Conservation (phyloP, 2,113 vertebrate genomes). For the Procavia capensis region DNA sequence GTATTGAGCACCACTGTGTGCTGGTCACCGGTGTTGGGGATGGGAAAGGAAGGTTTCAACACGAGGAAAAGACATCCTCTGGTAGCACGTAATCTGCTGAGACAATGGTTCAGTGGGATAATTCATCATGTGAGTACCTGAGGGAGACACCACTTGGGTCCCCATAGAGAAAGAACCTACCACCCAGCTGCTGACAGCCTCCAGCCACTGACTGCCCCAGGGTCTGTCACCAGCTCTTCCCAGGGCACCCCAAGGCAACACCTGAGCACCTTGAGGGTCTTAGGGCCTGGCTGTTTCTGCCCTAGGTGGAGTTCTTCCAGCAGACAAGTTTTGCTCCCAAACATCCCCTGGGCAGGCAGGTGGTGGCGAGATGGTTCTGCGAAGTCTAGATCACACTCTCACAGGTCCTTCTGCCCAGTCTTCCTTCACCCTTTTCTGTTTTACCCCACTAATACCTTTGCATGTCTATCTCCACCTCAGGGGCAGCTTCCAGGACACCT, state of each 20-base stretch:
- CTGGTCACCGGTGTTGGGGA: background rate
- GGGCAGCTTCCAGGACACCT: background rate
- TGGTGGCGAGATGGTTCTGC: too few relatives aligned
- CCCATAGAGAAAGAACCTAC: too few relatives aligned
- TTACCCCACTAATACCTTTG: background rate
- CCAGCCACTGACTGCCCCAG: background rate
- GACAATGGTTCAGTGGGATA: background rate
- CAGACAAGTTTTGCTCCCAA: background rate
- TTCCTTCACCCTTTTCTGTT: background rate
- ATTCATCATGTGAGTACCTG: background rate
- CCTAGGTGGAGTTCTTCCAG: too few relatives aligned
- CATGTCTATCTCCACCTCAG: background rate
- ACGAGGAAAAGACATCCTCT: background rate
- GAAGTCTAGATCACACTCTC: background rate
- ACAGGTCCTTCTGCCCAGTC: background rate
- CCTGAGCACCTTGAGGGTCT: fast-evolving
- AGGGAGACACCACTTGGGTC: background rate
- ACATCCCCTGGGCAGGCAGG: too few relatives aligned
- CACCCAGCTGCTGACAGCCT: background rate
- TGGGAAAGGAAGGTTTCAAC: background rate
- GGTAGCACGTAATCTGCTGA: background rate
- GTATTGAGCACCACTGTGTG: background rate
- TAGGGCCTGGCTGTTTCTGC: too few relatives aligned
- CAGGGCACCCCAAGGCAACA: too few relatives aligned
- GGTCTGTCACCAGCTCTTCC: background rate